These are phyloP conservation scores for Volucella zonaria DNA, from an alignment of 2,888 invertebrate species.

Conservation along the genomic window DNA sequence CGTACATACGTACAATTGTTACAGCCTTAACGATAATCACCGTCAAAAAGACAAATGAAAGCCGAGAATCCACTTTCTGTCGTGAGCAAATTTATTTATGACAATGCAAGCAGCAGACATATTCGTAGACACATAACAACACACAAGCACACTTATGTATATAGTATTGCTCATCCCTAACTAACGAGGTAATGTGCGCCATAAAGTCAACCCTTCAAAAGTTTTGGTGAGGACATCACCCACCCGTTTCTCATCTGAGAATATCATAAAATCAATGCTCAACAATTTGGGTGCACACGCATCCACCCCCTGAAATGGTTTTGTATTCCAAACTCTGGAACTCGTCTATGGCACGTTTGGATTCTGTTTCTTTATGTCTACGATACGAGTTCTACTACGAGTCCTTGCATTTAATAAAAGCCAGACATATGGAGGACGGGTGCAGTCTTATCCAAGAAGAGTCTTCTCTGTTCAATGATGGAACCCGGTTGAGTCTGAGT, in stretches of 20 bases:
- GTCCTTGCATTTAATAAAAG: constrained; percentile 71
- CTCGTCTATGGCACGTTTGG: constrained; percentile 40
- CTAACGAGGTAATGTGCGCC: background rate
- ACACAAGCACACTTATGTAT: background rate
- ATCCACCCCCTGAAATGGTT: constrained; percentile 23
- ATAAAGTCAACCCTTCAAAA: constrained; percentile 51
- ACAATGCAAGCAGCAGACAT: constrained; percentile 47
- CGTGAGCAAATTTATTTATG: constrained; percentile 60
- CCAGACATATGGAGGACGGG: constrained; percentile 65
- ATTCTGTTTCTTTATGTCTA: constrained; percentile 43
- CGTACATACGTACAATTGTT: constrained; percentile 31
- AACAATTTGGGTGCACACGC: constrained; percentile 59
- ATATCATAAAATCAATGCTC: constrained; percentile 56
- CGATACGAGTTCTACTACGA: constrained; percentile 7
- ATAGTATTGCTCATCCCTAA: background rate
- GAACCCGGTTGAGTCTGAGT: constrained; percentile 13
- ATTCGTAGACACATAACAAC: constrained; percentile 8
- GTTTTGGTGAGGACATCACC: background rate
- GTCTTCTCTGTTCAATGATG: constrained; percentile 22
- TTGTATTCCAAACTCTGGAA: constrained; percentile 16
- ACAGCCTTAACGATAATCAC: constrained; percentile 56
- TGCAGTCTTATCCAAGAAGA: constrained; percentile 19
- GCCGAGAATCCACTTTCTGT: constrained; percentile 50
- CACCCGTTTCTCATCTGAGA: background rate
- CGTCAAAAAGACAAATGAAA: constrained; percentile 55